Evolutionary conservation across 2,888 invertebrate genomes (phyloP).

Genomic region (Fabriciana adippe): DNA sequence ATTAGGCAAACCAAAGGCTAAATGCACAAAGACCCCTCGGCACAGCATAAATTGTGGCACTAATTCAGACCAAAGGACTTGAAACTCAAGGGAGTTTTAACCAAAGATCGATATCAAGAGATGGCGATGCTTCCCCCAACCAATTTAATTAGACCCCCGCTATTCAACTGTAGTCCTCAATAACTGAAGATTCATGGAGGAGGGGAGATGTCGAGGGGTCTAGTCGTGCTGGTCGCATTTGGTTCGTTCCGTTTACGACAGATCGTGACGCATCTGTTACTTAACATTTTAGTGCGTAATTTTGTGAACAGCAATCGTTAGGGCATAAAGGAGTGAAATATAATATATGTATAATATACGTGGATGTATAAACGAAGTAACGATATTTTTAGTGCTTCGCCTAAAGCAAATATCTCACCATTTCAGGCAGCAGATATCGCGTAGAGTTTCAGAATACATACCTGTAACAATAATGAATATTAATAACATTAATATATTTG

Average conservation of each 20-base stretch:
- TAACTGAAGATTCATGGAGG: conserved; percentile 40
- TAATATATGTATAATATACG: conserved; percentile 19
- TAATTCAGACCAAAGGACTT: conserved; percentile 68
- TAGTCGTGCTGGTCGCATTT: conserved; percentile 56
- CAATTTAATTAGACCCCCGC: conserved; percentile 61
- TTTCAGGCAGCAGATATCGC: background rate
- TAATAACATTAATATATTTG: background rate
- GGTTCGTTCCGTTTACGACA: conserved; percentile 72
- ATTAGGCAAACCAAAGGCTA: conserved; percentile 36
- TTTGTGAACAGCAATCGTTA: conserved; percentile 55
- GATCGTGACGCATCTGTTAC: conserved; percentile 77
- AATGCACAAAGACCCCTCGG: conserved; percentile 42
- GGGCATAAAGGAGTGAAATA: conserved; percentile 27
- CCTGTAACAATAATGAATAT: conserved; percentile 28
- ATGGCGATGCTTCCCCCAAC: conserved; percentile 70
- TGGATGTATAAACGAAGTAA: conserved; percentile 11
- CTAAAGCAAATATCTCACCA: conserved; percentile 20
- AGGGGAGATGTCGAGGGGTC: conserved; percentile 53
- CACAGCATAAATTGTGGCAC: conserved; percentile 69
- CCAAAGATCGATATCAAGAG: conserved; percentile 79
- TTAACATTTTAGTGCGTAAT: conserved; percentile 70
- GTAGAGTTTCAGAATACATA: conserved; percentile 19
- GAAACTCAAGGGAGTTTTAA: conserved; percentile 71
- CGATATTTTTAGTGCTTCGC: conserved; percentile 9
- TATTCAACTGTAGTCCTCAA: conserved; percentile 47